Base-by-base conservation (phyloP, 92 coral and sea anemone species). In the Zoanthus sociatus region DNA sequence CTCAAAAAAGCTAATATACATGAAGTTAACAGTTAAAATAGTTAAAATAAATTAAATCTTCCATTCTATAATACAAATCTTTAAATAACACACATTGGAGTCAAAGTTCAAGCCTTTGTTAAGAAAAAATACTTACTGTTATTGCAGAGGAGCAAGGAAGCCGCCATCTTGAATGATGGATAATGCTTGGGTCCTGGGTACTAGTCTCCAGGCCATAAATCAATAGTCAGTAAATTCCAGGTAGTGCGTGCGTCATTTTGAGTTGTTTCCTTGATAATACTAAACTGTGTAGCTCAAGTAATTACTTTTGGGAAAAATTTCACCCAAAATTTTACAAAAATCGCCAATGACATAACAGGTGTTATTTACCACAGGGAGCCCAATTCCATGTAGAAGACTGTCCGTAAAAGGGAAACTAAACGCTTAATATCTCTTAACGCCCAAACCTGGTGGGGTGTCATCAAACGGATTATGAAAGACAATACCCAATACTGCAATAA, bases 31-130 rank as follows among this genome's bases (percentile, higher is more conserved):
- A 67, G 77, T 44, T 82, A 67, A 67, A 82, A 82, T 82, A 82
- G 48, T 67, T 46, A 82, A 82, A 67, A 48, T 48, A 48, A 48
- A 48, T 48, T 48, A 48, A 48, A 48, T 82, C 87, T 82, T 82
- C 77, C 66, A 82, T 68, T 82, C 87, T 82, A 68, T 82, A 82
- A 64, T 64, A 82, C 66, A 45, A 82, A 82, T 68, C 87, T 63
- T 60, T 68, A 68, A 82, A 82, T 82, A 68, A 20, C 87, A 82
- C 53, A 67, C 87, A 82, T 64, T 82, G 77, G 87, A 82, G 66
- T 82, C 76, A 67, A 82, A 82, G 86, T 82, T 82, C 70, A 74
- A 82, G 86, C 86, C 86, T 67, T 82, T 69, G 53, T 69, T 69
- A 31, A 69, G 74, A 69, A 69, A 42, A 69, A 69, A 17, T 30